These are phyloP conservation scores for Megaceryle maxima DNA, from an alignment of 2,113 vertebrate species.

Conservation along the genomic window DNA sequence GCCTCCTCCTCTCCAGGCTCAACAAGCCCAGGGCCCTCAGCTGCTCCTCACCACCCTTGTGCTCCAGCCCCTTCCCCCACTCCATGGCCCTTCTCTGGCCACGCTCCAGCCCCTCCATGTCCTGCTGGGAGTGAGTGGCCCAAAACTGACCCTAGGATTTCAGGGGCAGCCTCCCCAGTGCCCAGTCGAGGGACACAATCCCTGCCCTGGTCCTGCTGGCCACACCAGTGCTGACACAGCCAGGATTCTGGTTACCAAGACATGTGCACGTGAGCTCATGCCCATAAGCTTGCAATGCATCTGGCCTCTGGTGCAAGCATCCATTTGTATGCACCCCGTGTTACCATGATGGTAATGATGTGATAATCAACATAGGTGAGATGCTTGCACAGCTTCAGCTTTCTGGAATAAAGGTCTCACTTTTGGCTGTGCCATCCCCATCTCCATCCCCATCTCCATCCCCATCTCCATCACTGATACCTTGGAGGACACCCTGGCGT, in stretches of 20 bases:
- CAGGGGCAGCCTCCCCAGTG: no score
- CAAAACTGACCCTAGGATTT: no score
- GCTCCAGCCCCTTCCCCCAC: no score
- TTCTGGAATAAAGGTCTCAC: background rate
- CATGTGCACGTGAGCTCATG: rapidly evolving
- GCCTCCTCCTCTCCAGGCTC: no score
- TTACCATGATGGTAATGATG: rapidly evolving
- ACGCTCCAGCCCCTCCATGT: no score
- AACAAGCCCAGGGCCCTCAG: no score
- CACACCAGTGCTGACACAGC: no score
- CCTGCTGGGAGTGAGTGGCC: no score
- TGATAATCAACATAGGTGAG: rapidly evolving
- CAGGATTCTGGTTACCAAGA: background rate
- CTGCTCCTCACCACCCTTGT: no score
- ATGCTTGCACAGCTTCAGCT: background rate
- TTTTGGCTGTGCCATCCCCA: background rate
- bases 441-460: background rate
- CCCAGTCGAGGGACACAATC: no score
- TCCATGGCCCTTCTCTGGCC: no score
- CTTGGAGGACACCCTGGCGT: conserved; percentile 94
- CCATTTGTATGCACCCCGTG: rapidly evolving
- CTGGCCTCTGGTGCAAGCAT: rapidly evolving
- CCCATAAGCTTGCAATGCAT: rapidly evolving
- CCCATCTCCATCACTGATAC: conserved; percentile 40
- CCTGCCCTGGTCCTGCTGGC: no score